These are phyloP conservation scores for Pipistrellus pygmaeus DNA, from an alignment of 2,797 vertebrate genomes.

Conservation along the genomic window DNA sequence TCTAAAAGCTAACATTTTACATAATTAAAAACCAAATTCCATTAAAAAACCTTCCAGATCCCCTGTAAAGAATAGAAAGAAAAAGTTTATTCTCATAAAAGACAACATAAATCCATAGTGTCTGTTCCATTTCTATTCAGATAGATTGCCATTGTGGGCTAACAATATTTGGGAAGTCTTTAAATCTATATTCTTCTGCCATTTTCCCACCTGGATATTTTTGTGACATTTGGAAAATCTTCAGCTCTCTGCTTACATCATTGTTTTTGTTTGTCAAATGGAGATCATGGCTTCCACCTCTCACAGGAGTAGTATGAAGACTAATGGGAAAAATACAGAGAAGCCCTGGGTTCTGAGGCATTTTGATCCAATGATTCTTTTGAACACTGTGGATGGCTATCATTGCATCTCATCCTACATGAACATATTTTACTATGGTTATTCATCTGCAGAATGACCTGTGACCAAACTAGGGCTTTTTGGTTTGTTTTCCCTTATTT, in stretches of 20 bases:
- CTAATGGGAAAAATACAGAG: not conserved
- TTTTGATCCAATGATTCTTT: not conserved
- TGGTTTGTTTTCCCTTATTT: not conserved
- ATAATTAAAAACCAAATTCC: constrained; percentile 37
- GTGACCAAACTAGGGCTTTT: not conserved
- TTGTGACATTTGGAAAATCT: not conserved
- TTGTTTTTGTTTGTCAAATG: not conserved
- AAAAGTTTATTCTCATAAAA: not conserved
- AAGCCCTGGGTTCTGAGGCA: not conserved
- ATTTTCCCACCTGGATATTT: not conserved
- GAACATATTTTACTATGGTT: not conserved
- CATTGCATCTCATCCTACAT: not conserved
- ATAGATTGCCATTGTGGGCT: not conserved
- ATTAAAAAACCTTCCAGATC: not conserved
- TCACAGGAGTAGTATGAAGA: not conserved
- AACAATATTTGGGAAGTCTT: not conserved
- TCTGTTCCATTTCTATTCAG: not conserved
- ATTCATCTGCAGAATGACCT: not conserved
- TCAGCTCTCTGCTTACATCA: not conserved
- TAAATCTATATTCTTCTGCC: not conserved
- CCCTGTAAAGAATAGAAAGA: not conserved
- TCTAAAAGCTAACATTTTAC: constrained; percentile 42
- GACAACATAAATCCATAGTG: not conserved
- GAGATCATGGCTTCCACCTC: not conserved
- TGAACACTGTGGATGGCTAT: not conserved